Percentiles rank a stretch among this genome's conserved stretches.
phyloP scores from a whole-genome alignment of 2,888 invertebrate species.

The Pristionchus japonicus region DNA sequence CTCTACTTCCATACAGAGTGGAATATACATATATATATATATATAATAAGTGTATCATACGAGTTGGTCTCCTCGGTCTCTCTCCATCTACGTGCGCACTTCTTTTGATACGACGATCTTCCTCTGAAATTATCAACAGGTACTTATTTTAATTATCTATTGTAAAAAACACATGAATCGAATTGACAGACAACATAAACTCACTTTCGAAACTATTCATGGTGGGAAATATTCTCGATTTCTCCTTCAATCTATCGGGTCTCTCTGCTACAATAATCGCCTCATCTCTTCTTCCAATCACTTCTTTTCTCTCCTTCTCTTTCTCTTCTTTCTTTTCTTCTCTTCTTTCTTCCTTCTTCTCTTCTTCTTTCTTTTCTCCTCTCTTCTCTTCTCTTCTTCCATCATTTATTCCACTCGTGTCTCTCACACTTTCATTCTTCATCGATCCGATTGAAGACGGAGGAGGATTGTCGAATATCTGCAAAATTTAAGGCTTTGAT shows the following conservation, averaged over 20 bases:
- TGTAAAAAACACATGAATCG: no score
- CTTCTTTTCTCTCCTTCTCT: not conserved
- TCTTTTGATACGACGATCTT: conserved; percentile 39
- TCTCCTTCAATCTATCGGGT: not conserved
- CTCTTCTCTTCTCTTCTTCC: not conserved
- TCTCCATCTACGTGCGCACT: conserved; percentile 43
- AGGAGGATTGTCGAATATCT: conserved; percentile 70
- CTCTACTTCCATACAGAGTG: not conserved
- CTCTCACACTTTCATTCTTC: conserved; percentile 52
- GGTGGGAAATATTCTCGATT: not conserved
- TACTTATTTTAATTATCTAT: no score
- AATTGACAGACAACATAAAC: no score
- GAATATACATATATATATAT: not conserved
- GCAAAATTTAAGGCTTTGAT: not conserved
- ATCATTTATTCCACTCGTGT: not conserved
- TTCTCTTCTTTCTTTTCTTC: not conserved
- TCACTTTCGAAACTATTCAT: not conserved
- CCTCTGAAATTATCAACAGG: not conserved
- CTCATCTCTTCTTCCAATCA: not conserved
- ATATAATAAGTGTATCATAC: not conserved
- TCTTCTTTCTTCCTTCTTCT: no score
- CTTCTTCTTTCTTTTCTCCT: not conserved
- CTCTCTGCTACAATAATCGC: not conserved
- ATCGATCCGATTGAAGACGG: conserved; percentile 67
- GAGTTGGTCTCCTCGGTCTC: not conserved